Percentiles rank a stretch among this genome's conserved stretches.
Conservation (phyloP, 2,888 invertebrate species). For the Embidobia sp. region DNA sequence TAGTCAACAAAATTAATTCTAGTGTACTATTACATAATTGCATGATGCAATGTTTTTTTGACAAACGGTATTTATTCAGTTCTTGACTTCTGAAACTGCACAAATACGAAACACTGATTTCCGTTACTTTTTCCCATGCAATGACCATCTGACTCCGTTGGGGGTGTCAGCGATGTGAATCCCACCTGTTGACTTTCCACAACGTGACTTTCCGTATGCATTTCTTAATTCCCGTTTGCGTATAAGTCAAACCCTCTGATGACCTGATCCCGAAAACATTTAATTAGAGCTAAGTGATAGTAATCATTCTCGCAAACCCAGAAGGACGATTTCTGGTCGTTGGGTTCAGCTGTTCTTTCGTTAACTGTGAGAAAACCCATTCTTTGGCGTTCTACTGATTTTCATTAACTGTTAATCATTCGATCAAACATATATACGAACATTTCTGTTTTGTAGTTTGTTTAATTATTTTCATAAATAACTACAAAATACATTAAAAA, state of each 20-base stretch:
- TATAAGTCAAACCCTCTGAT: constrained; percentile 43
- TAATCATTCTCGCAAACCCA: constrained; percentile 7
- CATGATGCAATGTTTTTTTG: too few relatives aligned
- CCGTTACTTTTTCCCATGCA: constrained; percentile 81
- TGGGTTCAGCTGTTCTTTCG: background rate
- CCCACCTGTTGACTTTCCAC: constrained; percentile 82
- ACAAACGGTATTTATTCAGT: too few relatives aligned
- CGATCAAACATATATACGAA: too few relatives aligned
- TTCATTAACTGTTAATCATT: too few relatives aligned
- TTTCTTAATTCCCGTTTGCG: constrained; percentile 71
- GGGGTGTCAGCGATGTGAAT: constrained; percentile 76
- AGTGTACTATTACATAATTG: too few relatives aligned
- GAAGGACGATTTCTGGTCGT: too few relatives aligned
- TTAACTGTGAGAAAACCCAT: too few relatives aligned
- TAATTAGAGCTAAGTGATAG: constrained; percentile 5
- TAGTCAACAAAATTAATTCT: too few relatives aligned
- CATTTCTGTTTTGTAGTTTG: too few relatives aligned
- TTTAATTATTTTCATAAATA: too few relatives aligned
- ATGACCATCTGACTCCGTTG: constrained; percentile 79
- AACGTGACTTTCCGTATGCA: constrained; percentile 70
- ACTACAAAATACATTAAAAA: too few relatives aligned
- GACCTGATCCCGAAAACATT: constrained; percentile 5
- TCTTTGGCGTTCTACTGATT: too few relatives aligned
- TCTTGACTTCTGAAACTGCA: background rate
- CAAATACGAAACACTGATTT: constrained; percentile 73